Conservation (phyloP, 2,797 vertebrate genomes). For the Malurus leucopterus region DNA sequence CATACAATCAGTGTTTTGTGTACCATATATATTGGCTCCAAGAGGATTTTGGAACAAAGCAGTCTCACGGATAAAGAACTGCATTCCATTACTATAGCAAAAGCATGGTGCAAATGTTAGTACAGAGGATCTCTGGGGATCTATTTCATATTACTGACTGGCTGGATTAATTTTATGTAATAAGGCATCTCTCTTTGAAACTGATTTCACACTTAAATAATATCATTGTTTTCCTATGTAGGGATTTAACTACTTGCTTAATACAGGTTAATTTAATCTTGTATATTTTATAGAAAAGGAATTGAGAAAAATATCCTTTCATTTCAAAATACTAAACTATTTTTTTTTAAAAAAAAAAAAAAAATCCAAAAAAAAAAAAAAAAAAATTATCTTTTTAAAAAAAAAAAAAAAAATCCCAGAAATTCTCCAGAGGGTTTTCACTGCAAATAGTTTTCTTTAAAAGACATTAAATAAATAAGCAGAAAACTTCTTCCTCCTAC, state of each 20-base stretch:
- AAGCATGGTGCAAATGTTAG: background rate
- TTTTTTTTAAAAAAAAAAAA: background rate
- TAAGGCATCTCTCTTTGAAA: background rate
- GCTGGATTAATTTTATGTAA: background rate
- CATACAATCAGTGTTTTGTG: rapidly evolving
- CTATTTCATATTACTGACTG: background rate
- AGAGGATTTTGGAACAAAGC: background rate
- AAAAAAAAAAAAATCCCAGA: background rate
- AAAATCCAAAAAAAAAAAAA: background rate
- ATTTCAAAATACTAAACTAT: background rate
- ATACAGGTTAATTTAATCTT: background rate
- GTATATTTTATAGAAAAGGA: background rate
- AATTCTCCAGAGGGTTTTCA: background rate
- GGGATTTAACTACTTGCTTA: background rate
- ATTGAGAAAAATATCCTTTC: background rate
- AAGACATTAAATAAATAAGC: background rate
- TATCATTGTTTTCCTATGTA: background rate
- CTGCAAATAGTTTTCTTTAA: background rate
- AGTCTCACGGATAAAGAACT: background rate
- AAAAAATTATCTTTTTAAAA: too few relatives aligned
- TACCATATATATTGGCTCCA: background rate
- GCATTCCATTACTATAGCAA: background rate
- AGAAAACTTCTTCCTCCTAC: background rate
- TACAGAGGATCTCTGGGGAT: background rate
- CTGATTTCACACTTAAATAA: background rate